A percentile compares a stretch with the other conserved stretches of the same genome.
These are phyloP conservation scores for Bovichtus variegatus DNA, from an alignment of 2,797 vertebrate species.

Conservation along the genomic window DNA sequence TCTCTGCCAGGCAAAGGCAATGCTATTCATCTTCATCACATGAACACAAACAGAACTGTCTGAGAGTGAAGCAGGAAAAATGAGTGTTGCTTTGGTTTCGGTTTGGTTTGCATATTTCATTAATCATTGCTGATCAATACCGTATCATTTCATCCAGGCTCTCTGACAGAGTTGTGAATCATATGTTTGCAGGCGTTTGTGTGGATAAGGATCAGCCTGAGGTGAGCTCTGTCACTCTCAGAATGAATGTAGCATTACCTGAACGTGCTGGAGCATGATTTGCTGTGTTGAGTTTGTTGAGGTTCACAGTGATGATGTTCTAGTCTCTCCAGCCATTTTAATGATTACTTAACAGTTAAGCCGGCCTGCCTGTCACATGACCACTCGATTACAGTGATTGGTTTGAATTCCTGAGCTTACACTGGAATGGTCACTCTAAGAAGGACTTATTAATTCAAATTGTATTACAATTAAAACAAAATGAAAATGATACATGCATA, in stretches of 20 bases:
- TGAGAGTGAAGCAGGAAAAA: conserved; percentile 42
- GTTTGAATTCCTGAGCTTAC: background rate
- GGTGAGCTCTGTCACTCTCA: conserved; percentile 6
- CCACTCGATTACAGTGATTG: background rate
- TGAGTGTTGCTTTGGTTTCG: conserved; percentile 38
- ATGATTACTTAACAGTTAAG: conserved; percentile 9
- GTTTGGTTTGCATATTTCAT: conserved; percentile 48
- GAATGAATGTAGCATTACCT: conserved; percentile 24
- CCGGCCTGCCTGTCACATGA: background rate
- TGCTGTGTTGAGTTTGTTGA: conserved; percentile 5
- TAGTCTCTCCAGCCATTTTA: background rate
- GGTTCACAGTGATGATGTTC: background rate
- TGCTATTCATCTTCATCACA: conserved; percentile 56
- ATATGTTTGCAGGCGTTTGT: conserved; percentile 17
- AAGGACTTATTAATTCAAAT: background rate
- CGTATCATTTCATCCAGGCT: conserved; percentile 24
- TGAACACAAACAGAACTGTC: conserved; percentile 38
- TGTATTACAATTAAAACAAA: background rate
- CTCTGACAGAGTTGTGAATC: conserved; percentile 33
- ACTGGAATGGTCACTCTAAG: background rate
- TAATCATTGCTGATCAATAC: conserved; percentile 51
- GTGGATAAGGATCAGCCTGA: background rate
- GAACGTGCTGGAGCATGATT: conserved; percentile 8
- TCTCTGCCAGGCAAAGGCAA: conserved; percentile 52
- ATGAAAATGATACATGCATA: background rate